Evolutionary conservation across 2,797 vertebrate genomes (phyloP).

Genomic region (Rousettus madagascariensis): DNA sequence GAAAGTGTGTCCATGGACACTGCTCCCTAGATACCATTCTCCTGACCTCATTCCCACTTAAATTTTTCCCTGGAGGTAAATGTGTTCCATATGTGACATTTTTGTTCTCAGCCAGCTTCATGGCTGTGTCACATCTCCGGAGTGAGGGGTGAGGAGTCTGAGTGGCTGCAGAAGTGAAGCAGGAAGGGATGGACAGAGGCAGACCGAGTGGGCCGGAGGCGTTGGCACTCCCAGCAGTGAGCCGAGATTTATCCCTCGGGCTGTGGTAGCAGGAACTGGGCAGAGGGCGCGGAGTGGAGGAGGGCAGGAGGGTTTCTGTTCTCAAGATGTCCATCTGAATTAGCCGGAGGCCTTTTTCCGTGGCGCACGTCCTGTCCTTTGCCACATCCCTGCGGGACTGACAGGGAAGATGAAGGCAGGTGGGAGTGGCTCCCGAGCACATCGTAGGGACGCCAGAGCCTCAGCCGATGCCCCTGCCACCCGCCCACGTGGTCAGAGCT

Average conservation of each 20-base stretch:
- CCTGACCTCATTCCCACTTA: not conserved
- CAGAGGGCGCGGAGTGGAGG: not conserved
- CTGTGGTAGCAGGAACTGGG: not conserved
- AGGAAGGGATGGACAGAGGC: not conserved
- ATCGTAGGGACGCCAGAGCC: rapidly evolving
- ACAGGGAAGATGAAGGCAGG: not conserved
- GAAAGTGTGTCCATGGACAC: not conserved
- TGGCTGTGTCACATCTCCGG: not conserved
- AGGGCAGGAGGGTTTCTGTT: not conserved
- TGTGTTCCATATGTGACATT: not conserved
- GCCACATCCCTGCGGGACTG: rapidly evolving
- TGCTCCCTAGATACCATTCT: not conserved
- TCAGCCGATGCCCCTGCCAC: not conserved
- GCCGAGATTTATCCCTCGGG: not conserved
- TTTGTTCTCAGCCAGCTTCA: not conserved
- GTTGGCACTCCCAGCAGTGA: no score
- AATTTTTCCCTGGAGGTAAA: not conserved
- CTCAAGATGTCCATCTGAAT: not conserved
- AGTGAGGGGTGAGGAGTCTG: not conserved
- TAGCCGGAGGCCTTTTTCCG: not conserved
- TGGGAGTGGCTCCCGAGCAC: not conserved
- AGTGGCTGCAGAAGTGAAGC: not conserved
- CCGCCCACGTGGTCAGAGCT: not conserved
- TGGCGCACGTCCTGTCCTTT: not conserved
- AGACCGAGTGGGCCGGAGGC: no score